These are phyloP conservation scores for Polylopha cassiicola DNA, from an alignment of 2,888 invertebrate genomes.

Conservation along the genomic window DNA sequence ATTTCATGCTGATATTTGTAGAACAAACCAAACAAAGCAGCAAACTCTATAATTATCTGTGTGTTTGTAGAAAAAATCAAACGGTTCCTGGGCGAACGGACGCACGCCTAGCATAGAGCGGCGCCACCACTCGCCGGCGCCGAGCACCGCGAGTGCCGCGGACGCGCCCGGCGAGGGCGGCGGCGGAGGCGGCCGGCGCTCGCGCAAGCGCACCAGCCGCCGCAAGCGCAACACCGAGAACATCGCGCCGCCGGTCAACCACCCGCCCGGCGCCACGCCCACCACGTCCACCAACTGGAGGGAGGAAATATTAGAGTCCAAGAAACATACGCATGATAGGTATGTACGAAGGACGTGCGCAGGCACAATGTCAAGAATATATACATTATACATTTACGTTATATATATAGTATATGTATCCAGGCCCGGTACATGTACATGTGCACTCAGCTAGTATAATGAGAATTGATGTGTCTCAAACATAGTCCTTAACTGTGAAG, in stretches of 20 bases:
- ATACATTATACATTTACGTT: too few relatives aligned
- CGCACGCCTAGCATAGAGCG: constrained; percentile 54
- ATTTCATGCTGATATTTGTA: too few relatives aligned
- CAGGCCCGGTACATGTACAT: too few relatives aligned
- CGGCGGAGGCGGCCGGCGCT: constrained; percentile 29
- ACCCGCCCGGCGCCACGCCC: constrained; percentile 34
- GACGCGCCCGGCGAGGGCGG: constrained; percentile 16
- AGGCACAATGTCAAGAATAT: too few relatives aligned
- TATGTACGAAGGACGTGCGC: too few relatives aligned
- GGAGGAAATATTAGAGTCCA: constrained; percentile 68
- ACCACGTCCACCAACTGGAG: constrained; percentile 60
- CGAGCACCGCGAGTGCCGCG: constrained; percentile 19
- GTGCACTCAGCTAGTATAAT: too few relatives aligned
- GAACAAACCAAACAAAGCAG: too few relatives aligned
- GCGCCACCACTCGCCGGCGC: constrained; percentile 50
- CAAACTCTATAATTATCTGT: constrained; percentile 15
- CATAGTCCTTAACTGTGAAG: too few relatives aligned
- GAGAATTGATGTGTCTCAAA: too few relatives aligned
- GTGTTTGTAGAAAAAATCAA: constrained; percentile 48
- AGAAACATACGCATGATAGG: constrained; percentile 39
- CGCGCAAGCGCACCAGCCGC: constrained; percentile 32
- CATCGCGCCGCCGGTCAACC: constrained; percentile 34
- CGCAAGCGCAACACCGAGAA: constrained; percentile 35
- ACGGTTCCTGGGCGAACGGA: constrained; percentile 46
- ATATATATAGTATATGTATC: too few relatives aligned